Evolutionary conservation across 2,797 vertebrate species (phyloP).

Genomic region (Eulemur albifrons): DNA sequence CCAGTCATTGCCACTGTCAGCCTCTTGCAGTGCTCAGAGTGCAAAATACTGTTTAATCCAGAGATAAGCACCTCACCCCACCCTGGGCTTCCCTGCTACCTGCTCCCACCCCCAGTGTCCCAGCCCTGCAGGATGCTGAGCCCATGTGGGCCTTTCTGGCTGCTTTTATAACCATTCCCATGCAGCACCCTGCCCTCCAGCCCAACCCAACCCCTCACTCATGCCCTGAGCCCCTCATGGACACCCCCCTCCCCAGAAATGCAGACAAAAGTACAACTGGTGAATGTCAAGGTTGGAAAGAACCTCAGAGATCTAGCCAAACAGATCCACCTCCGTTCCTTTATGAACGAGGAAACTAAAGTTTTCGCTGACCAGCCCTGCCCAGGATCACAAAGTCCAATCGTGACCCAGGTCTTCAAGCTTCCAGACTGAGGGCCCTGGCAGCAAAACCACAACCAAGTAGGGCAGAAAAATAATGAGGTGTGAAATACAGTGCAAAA

Average conservation of each 20-base stretch:
- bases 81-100: not conserved
- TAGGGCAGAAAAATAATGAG: not conserved
- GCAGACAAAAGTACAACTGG: not conserved
- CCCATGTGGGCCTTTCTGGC: not conserved
- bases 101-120: accelerated
- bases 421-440: not conserved
- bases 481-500: not conserved
- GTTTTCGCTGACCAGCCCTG: not conserved
- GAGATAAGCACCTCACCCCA: not conserved
- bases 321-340: no score
- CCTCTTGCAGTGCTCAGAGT: not conserved
- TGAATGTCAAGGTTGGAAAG: not conserved
- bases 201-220: not conserved
- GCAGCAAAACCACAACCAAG: not conserved
- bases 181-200: not conserved
- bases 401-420: not conserved
- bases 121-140: not conserved
- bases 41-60: not conserved
- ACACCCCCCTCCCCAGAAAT: not conserved
- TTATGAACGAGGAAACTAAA: not conserved
- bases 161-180: not conserved
- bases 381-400: not conserved
- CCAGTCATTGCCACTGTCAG: not conserved
- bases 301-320: not conserved
- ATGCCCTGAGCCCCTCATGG: accelerated